Conservation (phyloP, 1,140 invertebrate species). For the Grapholita molesta region DNA sequence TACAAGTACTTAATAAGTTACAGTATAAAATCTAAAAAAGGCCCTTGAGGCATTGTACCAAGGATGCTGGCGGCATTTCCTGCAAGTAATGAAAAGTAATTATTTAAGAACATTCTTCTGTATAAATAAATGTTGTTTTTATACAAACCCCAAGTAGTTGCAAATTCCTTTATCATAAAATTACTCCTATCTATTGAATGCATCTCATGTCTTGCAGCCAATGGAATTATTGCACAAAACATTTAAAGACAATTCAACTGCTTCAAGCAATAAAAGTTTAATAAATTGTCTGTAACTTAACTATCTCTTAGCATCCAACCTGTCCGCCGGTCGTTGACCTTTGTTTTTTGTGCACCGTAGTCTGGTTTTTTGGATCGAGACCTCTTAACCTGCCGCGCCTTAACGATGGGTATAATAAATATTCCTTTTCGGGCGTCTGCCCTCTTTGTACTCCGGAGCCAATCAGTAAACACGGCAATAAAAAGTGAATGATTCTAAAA, state of each 20-base stretch:
- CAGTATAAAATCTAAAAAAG: no score
- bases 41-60: no score
- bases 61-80: no score
- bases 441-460: background rate
- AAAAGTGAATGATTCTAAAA: background rate
- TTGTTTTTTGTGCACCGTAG: background rate
- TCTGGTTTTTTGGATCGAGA: conserved; percentile 4
- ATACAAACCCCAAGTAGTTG: background rate
- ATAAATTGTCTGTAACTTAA: background rate
- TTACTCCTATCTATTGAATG: background rate
- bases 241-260: background rate
- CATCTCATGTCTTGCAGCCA: background rate
- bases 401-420: conserved; percentile 11
- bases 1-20: no score
- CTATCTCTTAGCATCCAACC: background rate
- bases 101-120: no score
- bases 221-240: background rate
- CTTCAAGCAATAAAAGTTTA: background rate
- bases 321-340: background rate
- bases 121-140: no score
- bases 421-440: conserved; percentile 7
- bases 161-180: background rate
- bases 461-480: background rate
- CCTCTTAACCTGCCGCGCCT: conserved; percentile 10
- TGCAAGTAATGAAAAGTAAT: no score